Evolutionary conservation across 2,888 invertebrate genomes (phyloP).

Genomic region (Aphidius colemani): DNA sequence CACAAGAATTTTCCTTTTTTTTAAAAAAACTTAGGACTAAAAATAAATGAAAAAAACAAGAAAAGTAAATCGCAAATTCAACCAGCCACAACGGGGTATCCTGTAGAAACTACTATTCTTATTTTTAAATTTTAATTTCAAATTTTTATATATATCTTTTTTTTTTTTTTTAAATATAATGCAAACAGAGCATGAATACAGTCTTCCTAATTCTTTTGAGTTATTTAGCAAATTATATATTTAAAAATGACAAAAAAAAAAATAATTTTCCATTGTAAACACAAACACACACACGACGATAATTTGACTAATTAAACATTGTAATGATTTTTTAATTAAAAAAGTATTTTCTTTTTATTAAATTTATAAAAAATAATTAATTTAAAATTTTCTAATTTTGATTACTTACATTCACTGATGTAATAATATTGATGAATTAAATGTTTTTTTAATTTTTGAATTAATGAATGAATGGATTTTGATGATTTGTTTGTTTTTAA

Average conservation of each 20-base stretch:
- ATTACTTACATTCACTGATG: too few relatives aligned
- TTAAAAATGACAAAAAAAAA: not conserved
- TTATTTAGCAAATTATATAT: constrained; percentile 36
- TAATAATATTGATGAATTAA: too few relatives aligned
- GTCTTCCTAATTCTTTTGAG: constrained; percentile 35
- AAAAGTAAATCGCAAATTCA: constrained; percentile 22
- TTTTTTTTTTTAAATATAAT: constrained; percentile 39
- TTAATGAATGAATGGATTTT: too few relatives aligned
- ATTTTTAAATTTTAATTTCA: constrained; percentile 30
- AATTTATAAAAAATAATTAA: constrained; percentile 7
- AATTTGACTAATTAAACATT: constrained; percentile 13
- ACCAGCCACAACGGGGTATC: constrained; percentile 40
- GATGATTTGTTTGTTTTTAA: too few relatives aligned
- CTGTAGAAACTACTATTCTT: constrained; percentile 52
- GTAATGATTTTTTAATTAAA: not conserved
- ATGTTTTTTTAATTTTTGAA: too few relatives aligned
- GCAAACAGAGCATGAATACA: constrained; percentile 56
- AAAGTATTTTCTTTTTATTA: not conserved
- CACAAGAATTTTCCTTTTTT: not conserved
- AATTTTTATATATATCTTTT: constrained; percentile 8
- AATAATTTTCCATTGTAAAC: constrained; percentile 29
- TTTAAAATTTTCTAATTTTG: too few relatives aligned
- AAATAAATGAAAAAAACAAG: constrained; percentile 9
- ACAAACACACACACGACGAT: not conserved
- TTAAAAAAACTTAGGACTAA: constrained; percentile 1